phyloP scores from a whole-genome alignment of 1,140 invertebrate genomes.

The Pachypsylla venusta region DNA sequence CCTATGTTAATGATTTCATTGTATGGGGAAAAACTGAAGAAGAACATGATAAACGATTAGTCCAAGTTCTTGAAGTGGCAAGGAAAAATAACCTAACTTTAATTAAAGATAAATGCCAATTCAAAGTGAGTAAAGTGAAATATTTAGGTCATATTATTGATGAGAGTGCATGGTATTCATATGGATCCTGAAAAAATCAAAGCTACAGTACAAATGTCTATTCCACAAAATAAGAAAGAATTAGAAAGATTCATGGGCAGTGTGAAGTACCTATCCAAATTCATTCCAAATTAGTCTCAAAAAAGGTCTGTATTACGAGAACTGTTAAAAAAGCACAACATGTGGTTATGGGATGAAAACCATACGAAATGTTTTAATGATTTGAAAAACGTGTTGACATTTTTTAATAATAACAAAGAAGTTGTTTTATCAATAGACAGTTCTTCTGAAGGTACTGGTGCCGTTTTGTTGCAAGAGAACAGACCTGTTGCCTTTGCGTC shows the following conservation, averaged over 20 bases:
- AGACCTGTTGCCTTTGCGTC: conserved; percentile 22
- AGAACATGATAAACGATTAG: conserved; percentile 24
- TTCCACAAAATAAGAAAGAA: neutral
- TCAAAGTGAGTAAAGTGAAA: neutral
- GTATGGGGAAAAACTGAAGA: conserved; percentile 22
- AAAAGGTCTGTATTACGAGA: conserved; percentile 19
- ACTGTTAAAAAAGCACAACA: conserved; percentile 22
- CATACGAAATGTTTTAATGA: conserved; percentile 22
- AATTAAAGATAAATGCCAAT: neutral
- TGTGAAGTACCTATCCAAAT: conserved; percentile 8
- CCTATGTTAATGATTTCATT: conserved; percentile 28
- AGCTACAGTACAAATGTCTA: neutral
- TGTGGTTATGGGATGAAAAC: conserved; percentile 24
- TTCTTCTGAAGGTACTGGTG: conserved; percentile 29
- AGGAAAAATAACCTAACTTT: neutral
- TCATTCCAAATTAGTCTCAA: neutral
- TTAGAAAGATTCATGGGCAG: neutral
- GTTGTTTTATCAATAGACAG: conserved; percentile 30
- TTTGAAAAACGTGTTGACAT: conserved; percentile 24
- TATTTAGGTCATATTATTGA: neutral
- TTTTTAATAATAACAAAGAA: conserved; percentile 26
- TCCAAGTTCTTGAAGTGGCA: conserved; percentile 23
- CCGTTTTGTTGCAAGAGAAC: conserved; percentile 30
- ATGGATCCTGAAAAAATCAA: neutral
- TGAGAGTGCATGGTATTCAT: neutral